These are phyloP conservation scores for Drosophila novamexicana DNA, from an alignment of 1,140 invertebrate species.

Conservation along the genomic window DNA sequence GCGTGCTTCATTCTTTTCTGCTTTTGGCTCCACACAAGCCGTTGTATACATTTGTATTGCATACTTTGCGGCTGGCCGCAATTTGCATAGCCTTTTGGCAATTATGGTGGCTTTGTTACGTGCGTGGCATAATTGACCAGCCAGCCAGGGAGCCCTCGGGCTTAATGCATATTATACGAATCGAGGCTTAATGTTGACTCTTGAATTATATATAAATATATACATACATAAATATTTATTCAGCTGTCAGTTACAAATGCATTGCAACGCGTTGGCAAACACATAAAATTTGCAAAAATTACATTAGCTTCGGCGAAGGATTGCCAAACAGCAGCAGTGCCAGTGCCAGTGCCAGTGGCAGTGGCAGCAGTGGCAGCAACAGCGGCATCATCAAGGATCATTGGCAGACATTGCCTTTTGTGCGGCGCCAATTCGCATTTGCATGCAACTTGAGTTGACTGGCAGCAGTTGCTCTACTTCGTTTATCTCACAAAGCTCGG, in stretches of 20 bases:
- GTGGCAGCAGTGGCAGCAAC: not conserved
- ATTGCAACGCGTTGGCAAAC: slow-evolving; percentile 15
- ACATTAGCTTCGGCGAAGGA: not conserved
- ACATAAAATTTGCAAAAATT: slow-evolving; percentile 25
- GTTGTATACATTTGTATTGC: slow-evolving; percentile 59
- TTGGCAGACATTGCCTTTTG: slow-evolving; percentile 20
- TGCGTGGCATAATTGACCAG: slow-evolving; percentile 66
- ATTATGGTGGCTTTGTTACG: slow-evolving; percentile 68
- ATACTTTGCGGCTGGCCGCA: slow-evolving; percentile 67
- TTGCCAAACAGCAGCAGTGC: not conserved
- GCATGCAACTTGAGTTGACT: slow-evolving; percentile 19
- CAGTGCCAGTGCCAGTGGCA: not conserved
- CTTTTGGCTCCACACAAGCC: not conserved
- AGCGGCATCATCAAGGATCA: slow-evolving; percentile 12
- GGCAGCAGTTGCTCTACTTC: slow-evolving; percentile 26
- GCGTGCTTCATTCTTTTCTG: slow-evolving; percentile 65
- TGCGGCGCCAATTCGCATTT: slow-evolving; percentile 23
- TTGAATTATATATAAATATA: not conserved
- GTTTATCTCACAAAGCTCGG: slow-evolving; percentile 10
- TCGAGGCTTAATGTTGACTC: not conserved
- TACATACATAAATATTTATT: slow-evolving; percentile 4
- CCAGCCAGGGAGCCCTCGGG: not conserved
- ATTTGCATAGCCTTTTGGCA: slow-evolving; percentile 76
- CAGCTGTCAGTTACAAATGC: slow-evolving; percentile 17
- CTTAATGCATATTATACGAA: slow-evolving; percentile 1